Base-by-base conservation (phyloP, 2,888 invertebrate genomes). In the Esperia sulphurella region DNA sequence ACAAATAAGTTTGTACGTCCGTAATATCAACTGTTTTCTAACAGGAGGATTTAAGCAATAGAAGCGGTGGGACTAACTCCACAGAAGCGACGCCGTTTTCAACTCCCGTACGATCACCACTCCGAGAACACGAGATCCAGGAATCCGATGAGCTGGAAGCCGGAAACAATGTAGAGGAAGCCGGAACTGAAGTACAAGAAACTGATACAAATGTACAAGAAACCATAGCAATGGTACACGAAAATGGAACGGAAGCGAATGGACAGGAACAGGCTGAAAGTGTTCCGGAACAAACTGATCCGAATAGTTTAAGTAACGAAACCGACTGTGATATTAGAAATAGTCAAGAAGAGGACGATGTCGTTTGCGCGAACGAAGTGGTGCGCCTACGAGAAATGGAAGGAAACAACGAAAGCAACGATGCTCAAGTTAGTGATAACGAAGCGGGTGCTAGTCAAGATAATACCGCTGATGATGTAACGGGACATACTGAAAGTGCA, bases 31-130 rank as follows among this genome's bases (percentile, higher is more conserved):
- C 74, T 79, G 53, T 69, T 83, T 68, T 84, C 80, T 81, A 73
- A 79, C 88, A 89, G 88, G 87, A 83, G 77, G 88, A 86, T 76
- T 66, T 78, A 70, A 85, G 71, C 75, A 79, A 83, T 80, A 84
- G 75, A 63, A 79, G 82, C 72, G 74, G 70, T 48, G 83, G 79
- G 55, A 73, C 68, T 62, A 79, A 75, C 61, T 82, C 86, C 35
- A 66, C 75, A 46, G 87, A 85, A 48, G 67, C 75, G 33, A 85
- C 88, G 58, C 84, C 87, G 28, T 83, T 65, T 63, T 76, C 86
- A 33, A 82, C 88, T 45, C 86, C 88, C 14, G 68, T 79, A 52
- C 74, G 79, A 14, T 80, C 86, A 10, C 83, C 83, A 14, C 9
- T 13, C 10, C 43, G 14, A 14, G 75, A 79, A 59, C 68, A 60